Conservation (phyloP, 1,140 invertebrate genomes). For the Liolophura sinensis region DNA sequence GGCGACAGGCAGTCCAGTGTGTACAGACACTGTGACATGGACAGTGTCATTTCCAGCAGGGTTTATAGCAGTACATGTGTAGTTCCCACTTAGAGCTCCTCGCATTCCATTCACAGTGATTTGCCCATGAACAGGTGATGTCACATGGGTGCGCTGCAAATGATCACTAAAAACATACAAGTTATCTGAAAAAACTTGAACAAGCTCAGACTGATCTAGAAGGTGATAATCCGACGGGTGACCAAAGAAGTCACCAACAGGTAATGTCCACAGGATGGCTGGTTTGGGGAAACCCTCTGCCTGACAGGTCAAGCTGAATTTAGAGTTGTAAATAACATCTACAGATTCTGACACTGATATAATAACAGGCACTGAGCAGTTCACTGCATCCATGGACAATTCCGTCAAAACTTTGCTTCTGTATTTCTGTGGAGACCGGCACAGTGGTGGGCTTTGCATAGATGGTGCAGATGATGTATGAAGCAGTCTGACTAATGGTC, state of each 20-base stretch:
- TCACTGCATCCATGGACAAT: constrained; percentile 14
- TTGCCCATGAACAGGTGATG: background rate
- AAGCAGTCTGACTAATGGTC: constrained; percentile 12
- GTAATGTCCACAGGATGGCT: constrained; percentile 42
- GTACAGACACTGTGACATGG: constrained; percentile 19
- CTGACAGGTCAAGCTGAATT: constrained; percentile 28
- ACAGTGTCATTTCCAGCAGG: constrained; percentile 27
- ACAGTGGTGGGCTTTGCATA: constrained; percentile 7
- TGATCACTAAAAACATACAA: background rate
- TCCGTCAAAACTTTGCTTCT: constrained; percentile 18
- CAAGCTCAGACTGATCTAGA: constrained; percentile 6
- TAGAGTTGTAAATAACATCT: constrained; percentile 9
- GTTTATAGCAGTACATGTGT: constrained; percentile 38
- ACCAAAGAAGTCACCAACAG: constrained; percentile 36
- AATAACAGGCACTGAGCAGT: constrained; percentile 29
- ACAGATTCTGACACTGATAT: constrained; percentile 9
- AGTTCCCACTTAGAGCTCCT: constrained; percentile 39
- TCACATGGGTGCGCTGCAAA: background rate
- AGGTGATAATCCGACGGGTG: constrained; percentile 10
- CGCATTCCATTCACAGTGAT: constrained; percentile 17
- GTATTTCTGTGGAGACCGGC: constrained; percentile 21
- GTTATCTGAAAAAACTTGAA: no score
- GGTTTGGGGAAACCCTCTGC: constrained; percentile 27
- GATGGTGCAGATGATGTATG: background rate
- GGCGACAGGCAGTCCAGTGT: background rate